phyloP scores from a whole-genome alignment of 2,113 vertebrate genomes.

The Naja naja region DNA sequence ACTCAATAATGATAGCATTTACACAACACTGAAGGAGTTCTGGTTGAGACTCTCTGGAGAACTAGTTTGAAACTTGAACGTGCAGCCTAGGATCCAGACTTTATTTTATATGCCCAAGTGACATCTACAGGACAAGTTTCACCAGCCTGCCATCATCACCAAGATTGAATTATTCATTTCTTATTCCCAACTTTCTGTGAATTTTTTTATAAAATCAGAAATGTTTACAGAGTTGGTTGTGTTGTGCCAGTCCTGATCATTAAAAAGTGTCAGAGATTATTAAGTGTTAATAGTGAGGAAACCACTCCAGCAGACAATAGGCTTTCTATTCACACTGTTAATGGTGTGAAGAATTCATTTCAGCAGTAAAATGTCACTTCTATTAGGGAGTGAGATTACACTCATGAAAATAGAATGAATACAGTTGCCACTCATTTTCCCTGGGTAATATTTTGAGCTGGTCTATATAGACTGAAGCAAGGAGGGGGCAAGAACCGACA shows the following conservation, averaged over 20 bases:
- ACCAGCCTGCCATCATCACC: not conserved
- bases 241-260: constrained; percentile 34
- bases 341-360: constrained; percentile 72
- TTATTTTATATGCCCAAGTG: not conserved
- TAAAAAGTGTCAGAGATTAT: constrained; percentile 66
- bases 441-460: constrained; percentile 37
- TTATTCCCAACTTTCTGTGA: not conserved
- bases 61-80: not conserved
- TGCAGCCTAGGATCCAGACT: not conserved
- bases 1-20: not conserved
- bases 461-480: constrained; percentile 24
- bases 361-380: constrained; percentile 71
- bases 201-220: accelerated
- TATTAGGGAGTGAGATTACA: constrained; percentile 66
- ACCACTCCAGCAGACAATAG: constrained; percentile 65
- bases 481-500: constrained; percentile 7
- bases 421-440: constrained; percentile 50
- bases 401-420: constrained; percentile 67
- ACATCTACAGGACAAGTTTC: not conserved
- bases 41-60: not conserved
- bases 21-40: not conserved
- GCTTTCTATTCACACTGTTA: constrained; percentile 72
- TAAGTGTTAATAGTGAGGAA: constrained; percentile 72
- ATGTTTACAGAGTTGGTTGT: not conserved
- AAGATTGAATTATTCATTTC: not conserved